Evolutionary conservation across 2,888 invertebrate species (phyloP).

Genomic region (Calameuta idolon): DNA sequence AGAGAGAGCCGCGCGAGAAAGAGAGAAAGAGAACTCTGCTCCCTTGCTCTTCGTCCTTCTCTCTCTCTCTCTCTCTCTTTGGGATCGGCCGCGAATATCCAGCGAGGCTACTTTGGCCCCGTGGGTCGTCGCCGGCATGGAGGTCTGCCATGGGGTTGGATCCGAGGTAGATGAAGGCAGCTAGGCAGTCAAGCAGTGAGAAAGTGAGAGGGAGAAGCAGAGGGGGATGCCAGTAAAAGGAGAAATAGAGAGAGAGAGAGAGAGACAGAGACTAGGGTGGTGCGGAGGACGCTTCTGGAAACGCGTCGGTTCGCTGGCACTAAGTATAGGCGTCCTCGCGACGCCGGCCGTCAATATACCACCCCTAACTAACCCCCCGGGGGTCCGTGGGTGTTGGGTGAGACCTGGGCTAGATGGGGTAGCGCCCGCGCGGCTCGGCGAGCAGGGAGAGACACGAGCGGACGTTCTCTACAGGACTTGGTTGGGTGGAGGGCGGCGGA

Average conservation of each 20-base stretch:
- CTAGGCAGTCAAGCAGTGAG: conserved; percentile 7
- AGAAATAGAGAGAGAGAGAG: conserved; percentile 10
- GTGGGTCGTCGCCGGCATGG: neutral
- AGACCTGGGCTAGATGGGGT: conserved; percentile 41
- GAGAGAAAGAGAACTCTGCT: conserved; percentile 2
- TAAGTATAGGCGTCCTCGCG: conserved; percentile 67
- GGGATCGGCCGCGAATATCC: neutral
- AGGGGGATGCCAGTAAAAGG: neutral
- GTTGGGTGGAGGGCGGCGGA: conserved; percentile 34
- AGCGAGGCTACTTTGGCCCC: conserved; percentile 4
- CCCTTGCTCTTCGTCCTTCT: conserved; percentile 52
- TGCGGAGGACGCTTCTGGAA: conserved; percentile 54
- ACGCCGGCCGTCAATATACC: conserved; percentile 67
- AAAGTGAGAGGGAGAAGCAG: conserved; percentile 10
- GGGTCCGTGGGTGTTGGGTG: conserved; percentile 43
- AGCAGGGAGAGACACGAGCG: conserved; percentile 14
- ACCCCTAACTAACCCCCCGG: conserved; percentile 64
- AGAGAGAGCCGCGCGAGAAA: neutral
- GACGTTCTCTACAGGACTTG: conserved; percentile 9
- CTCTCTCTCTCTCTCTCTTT: conserved; percentile 25
- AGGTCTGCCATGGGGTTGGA: neutral
- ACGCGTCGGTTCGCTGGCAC: conserved; percentile 62
- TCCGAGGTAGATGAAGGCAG: conserved; percentile 14
- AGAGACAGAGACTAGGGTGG: conserved; percentile 35
- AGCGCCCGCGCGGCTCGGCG: conserved; percentile 32